Conservation (phyloP, 2,888 invertebrate species). For the Caenorhabditis imperialis region DNA sequence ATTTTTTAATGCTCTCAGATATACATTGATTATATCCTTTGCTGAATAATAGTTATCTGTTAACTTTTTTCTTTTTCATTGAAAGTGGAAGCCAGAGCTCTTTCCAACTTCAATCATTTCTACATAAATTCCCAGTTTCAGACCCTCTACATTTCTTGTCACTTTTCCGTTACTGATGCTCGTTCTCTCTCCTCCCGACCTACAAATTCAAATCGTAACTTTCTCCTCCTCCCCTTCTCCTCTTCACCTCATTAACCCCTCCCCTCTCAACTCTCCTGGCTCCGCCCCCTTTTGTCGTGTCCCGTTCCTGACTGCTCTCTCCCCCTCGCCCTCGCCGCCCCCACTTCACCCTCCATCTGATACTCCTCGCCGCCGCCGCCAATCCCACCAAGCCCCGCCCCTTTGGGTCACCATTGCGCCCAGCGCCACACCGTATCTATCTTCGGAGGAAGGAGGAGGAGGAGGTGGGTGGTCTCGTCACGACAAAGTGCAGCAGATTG, state of each 20-base stretch:
- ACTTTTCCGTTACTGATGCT: background rate
- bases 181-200: background rate
- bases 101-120: no score
- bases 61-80: no score
- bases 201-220: no score
- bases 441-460: no score
- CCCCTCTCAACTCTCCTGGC: constrained; percentile 20
- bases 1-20: no score
- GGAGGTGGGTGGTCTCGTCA: background rate
- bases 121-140: no score
- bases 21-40: no score
- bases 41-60: no score
- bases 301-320: constrained; percentile 20
- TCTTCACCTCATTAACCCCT: constrained; percentile 17
- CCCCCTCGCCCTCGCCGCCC: constrained; percentile 26
- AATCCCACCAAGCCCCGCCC: background rate
- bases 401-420: no score
- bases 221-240: constrained; percentile 2
- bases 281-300: constrained; percentile 31
- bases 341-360: constrained; percentile 35
- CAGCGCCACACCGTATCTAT: no score
- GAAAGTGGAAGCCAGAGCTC: no score
- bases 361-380: constrained; percentile 22
- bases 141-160: background rate
- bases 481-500: background rate